phyloP scores from a whole-genome alignment of 2,888 invertebrate species.

The Metopia argyrocephala region DNA sequence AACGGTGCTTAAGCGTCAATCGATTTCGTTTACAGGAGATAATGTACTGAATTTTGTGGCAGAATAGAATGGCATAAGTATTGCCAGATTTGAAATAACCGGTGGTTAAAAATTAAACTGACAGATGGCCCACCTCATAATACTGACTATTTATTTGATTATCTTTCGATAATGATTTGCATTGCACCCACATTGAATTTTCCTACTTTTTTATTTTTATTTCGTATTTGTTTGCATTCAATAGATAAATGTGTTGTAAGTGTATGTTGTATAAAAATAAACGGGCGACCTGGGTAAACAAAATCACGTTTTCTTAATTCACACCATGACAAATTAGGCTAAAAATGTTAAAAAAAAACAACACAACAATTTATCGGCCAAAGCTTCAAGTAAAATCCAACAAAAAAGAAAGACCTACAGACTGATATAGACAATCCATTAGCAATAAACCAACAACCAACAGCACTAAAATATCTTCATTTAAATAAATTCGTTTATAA shows the following conservation, averaged over 20 bases:
- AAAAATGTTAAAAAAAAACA: constrained; percentile 18
- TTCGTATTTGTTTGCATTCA: background rate
- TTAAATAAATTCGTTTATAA: background rate
- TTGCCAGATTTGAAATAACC: too few species aligned
- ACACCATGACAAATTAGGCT: constrained; percentile 48
- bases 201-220: background rate
- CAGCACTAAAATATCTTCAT: background rate
- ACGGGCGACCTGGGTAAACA: constrained; percentile 47
- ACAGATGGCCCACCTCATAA: too few species aligned
- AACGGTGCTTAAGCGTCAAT: too few species aligned
- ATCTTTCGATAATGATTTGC: constrained; percentile 21
- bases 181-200: constrained; percentile 47
- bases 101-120: too few species aligned
- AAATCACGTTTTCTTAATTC: constrained; percentile 61
- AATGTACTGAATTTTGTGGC: too few species aligned
- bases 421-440: background rate
- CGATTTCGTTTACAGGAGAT: too few species aligned
- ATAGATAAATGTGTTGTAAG: constrained; percentile 14
- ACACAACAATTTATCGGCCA: background rate
- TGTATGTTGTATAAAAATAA: too few species aligned
- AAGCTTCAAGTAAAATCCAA: constrained; percentile 29
- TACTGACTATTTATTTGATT: too few species aligned
- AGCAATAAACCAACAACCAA: constrained; percentile 9
- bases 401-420: background rate
- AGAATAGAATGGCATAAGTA: too few species aligned